Evolutionary conservation across 2,888 invertebrate species (phyloP).

Genomic region (Leucophora obtusa): DNA sequence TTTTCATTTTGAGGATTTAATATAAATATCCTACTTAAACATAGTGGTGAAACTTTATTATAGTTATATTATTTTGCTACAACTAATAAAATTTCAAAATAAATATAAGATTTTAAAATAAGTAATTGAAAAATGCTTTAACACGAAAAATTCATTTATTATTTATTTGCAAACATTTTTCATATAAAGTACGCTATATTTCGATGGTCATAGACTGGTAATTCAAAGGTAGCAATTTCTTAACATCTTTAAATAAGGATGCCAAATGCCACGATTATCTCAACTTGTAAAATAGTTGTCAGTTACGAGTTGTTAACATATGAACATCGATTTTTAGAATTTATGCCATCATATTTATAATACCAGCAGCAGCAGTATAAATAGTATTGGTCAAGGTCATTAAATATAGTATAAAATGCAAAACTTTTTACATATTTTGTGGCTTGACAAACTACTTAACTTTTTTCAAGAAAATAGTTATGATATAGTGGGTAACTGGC

Average conservation of each 20-base stretch:
- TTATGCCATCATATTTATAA: conserved; percentile 29
- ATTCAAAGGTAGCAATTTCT: too few species aligned
- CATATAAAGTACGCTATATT: neutral
- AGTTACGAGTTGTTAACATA: too few species aligned
- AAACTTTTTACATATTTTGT: conserved; percentile 22
- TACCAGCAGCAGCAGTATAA: neutral
- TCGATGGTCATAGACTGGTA: too few species aligned
- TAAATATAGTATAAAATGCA: conserved; percentile 4
- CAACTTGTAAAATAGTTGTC: too few species aligned
- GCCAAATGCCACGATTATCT: too few species aligned
- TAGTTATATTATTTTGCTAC: conserved; percentile 29
- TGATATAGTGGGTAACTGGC: conserved; percentile 49
- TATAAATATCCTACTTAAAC: conserved; percentile 4
- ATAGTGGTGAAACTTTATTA: too few species aligned
- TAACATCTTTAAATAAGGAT: too few species aligned
- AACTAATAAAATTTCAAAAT: neutral
- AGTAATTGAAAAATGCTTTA: neutral
- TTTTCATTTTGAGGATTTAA: conserved; percentile 40
- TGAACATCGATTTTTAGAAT: neutral
- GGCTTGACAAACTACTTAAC: conserved; percentile 30
- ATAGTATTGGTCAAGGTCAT: conserved; percentile 55
- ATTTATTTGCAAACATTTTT: neutral
- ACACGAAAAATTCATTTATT: neutral
- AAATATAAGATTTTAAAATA: neutral
- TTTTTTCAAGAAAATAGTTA: neutral